Conservation (phyloP, 1,140 invertebrate genomes). For the Leptopilina boulardi region DNA sequence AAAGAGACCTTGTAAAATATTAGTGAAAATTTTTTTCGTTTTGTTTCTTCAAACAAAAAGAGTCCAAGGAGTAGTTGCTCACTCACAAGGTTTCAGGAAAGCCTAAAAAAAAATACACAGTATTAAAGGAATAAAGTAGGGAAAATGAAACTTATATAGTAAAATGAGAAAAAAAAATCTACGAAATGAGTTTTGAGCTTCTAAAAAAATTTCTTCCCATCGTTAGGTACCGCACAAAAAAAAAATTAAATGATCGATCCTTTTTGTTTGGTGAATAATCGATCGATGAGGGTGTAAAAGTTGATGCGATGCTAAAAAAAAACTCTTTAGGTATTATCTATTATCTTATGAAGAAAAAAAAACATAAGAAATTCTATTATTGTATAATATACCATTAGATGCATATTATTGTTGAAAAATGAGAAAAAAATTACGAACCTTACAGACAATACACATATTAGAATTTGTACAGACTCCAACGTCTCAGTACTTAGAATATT, state of each 20-base stretch:
- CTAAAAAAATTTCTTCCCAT: constrained; percentile 15
- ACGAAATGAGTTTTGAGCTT: background rate
- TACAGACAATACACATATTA: constrained; percentile 68
- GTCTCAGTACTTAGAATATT: constrained; percentile 59
- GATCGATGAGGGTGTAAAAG: constrained; percentile 13
- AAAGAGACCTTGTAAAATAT: constrained; percentile 14
- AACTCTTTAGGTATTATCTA: constrained; percentile 21
- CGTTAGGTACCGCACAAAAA: constrained; percentile 10
- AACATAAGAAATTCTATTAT: constrained; percentile 60
- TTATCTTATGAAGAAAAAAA: constrained; percentile 44
- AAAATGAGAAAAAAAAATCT: background rate
- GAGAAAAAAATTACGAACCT: constrained; percentile 62
- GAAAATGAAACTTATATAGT: constrained; percentile 3
- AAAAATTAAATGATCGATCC: constrained; percentile 26
- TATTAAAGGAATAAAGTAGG: constrained; percentile 3
- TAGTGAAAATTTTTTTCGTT: constrained; percentile 5
- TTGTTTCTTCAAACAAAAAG: background rate
- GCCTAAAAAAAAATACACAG: constrained; percentile 4
- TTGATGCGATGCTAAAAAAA: constrained; percentile 34
- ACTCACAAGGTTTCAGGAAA: constrained; percentile 25
- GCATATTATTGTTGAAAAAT: constrained; percentile 60
- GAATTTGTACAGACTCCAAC: constrained; percentile 59
- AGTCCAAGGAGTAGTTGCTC: constrained; percentile 20
- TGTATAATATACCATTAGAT: constrained; percentile 63
- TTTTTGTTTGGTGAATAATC: constrained; percentile 24